Evolutionary conservation across 2,888 invertebrate genomes (phyloP), one percentile per base, ranked within the genome.

Genomic region (Gerris lacustris): DNA sequence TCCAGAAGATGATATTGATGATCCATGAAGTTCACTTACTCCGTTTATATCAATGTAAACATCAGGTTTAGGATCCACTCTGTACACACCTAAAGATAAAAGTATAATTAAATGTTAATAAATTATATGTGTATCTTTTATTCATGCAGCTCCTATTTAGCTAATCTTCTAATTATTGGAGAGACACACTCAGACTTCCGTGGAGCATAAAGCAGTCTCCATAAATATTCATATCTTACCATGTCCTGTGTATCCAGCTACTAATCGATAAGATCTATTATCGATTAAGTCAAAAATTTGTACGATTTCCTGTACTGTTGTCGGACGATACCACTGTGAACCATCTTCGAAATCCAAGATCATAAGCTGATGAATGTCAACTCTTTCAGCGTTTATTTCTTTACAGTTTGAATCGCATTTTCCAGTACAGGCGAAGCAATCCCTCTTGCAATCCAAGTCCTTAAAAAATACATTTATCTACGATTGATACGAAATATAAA

Each of bases 171-270:
- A n/a, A n/a, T n/a, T n/a, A n/a, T n/a, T n/a, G n/a, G n/a, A n/a
- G n/a, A n/a, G n/a, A n/a, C n/a, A n/a, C n/a, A n/a, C n/a, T n/a
- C n/a, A n/a, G 31, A 31, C 4, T 31, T 4, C 4, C 31, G 31
- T 31, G 31, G 4, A 31, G 31, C 31, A 31, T 31, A 31, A 31
- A 31, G 31, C 31, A 31, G 4, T 31, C n/a, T 31, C 31, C 55
- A 55, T 55, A 55, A 15, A 55, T 5, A 55, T 4, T 31, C 31
- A 31, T 31, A 31, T 31, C 64, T 77, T 80, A 88, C 92, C 91
- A 80, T 85, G 86, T 6, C 88, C 89, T 2, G 91, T 91, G 77
- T 91, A 90, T 44, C 91, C 91, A 43, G 87, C 88, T 5, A 90
- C 84, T 0, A 91, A 78, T 75, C 84, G 82, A 76, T 87, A 89